A percentile compares a stretch with the other conserved stretches of the same genome.
Evolutionary conservation across 35 echinoderm and acorn worm species (phyloP).

Genomic region (Acanthaster planci): DNA sequence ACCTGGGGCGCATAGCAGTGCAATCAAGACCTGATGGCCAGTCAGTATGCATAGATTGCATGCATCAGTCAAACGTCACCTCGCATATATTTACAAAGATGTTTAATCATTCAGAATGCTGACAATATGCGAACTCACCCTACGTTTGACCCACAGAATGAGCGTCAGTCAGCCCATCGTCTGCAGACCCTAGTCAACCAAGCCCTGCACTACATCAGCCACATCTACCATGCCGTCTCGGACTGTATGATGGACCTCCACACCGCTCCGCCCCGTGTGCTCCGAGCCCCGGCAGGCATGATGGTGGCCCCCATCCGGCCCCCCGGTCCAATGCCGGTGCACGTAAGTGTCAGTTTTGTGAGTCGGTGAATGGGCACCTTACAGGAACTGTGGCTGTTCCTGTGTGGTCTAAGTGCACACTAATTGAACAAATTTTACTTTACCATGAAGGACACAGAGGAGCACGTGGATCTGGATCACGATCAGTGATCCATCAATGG

Average conservation of each 20-base stretch:
- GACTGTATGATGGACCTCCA: conserved; percentile 77
- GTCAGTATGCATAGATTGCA: no score
- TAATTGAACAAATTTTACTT: background rate
- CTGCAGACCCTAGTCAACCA: conserved; percentile 65
- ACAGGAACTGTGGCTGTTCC: background rate
- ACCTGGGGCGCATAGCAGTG: no score
- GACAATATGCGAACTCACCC: no score
- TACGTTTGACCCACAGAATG: background rate
- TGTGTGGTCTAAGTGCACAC: background rate
- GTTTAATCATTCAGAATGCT: no score
- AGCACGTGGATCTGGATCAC: no score
- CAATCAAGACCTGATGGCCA: no score
- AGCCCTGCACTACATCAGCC: conserved; percentile 85
- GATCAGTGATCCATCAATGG: no score
- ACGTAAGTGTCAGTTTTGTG: background rate
- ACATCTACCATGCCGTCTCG: conserved; percentile 84
- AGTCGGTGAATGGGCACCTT: background rate
- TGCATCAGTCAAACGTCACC: no score
- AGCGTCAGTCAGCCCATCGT: conserved; percentile 67
- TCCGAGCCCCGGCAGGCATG: conserved; percentile 47
- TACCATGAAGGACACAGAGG: no score
- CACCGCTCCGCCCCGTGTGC: conserved; percentile 58
- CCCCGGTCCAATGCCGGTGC: background rate
- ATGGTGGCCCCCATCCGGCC: conserved; percentile 39
- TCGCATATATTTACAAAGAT: no score